Base-by-base conservation (phyloP, 2,888 invertebrate species). In the Stenurella melanura region DNA sequence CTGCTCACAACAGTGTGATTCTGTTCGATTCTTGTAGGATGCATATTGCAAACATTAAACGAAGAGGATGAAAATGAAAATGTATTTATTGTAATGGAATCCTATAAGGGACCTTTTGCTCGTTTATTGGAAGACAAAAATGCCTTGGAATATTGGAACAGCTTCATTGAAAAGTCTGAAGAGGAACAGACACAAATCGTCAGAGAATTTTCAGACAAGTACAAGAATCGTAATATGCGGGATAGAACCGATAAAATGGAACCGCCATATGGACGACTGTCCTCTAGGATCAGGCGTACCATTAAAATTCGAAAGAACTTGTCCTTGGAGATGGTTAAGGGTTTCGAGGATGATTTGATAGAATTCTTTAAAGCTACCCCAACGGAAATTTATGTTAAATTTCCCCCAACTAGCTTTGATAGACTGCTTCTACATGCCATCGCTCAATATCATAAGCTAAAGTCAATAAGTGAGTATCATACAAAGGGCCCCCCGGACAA, bases 401-500 rank as follows among this genome's bases (percentile, higher is more conserved):
- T 72, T 64, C 85, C 87, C 42, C 77, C 83, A 4, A 85, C 86
- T 26, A 86, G 87, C 78, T 88, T 88, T 81, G 87, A 88, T 64
- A 81, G 88, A 74, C 80, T 89, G 72, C 80, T 88, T 50, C 79
- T 87, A 21, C 87, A 87, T 82, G 87, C 85, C 12, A 83, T 88
- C 82, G 88, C 88, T 66, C 87, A 87, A 74, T 88, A 88, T 75
- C 88, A 89, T 79, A 82, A 82, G 70, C 81, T 89, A 54, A 81
- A 83, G 61, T 87, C 87, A 10, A 78, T 84, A 81, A 85, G 88
- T 88, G 85, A 80, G 81, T 79, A 73, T 50, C 50, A 5, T n/a
- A n/a, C n/a, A n/a, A n/a, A n/a, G n/a, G n/a, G n/a, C n/a, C n/a
- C n/a, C n/a, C n/a, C n/a, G n/a, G n/a, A n/a, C n/a, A n/a, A n/a